phyloP scores from a whole-genome alignment of 2,797 vertebrate genomes.

The Peromyscus nudipes region DNA sequence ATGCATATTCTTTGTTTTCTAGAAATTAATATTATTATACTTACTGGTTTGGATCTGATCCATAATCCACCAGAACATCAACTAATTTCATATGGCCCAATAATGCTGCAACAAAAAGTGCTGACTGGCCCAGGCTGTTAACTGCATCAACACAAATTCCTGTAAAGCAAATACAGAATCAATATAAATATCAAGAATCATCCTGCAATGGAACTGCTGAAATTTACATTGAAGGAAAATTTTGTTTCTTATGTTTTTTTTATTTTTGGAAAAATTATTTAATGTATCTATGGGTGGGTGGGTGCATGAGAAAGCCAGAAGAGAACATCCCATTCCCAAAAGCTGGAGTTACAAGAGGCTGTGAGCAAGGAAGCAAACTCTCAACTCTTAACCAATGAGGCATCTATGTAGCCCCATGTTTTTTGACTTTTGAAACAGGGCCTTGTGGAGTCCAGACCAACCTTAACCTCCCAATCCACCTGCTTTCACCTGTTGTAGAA shows the following conservation, averaged over 20 bases:
- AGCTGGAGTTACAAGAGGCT: background rate
- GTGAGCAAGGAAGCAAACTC: background rate
- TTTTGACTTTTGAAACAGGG: background rate
- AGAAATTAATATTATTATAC: slow-evolving; percentile 72
- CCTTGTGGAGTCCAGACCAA: background rate
- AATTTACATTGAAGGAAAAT: background rate
- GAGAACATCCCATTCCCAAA: background rate
- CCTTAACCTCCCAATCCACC: background rate
- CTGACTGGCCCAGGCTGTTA: slow-evolving; percentile 92
- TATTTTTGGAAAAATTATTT: background rate
- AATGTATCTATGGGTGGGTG: too few relatives aligned
- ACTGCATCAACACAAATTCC: slow-evolving; percentile 89
- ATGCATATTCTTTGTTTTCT: background rate
- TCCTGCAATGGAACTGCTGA: background rate
- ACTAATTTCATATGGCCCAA: slow-evolving; percentile 89
- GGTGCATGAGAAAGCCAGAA: background rate
- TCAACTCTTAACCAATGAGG: background rate
- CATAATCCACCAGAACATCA: slow-evolving; percentile 90
- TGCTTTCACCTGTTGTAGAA: too few relatives aligned
- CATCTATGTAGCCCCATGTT: too few relatives aligned
- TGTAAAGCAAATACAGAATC: slow-evolving; percentile 70
- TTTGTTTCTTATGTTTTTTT: background rate
- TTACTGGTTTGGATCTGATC: slow-evolving; percentile 93
- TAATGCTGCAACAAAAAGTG: slow-evolving; percentile 91
- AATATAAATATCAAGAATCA: background rate